Conservation (phyloP, 2,113 vertebrate species). For the Osmerus mordax region DNA sequence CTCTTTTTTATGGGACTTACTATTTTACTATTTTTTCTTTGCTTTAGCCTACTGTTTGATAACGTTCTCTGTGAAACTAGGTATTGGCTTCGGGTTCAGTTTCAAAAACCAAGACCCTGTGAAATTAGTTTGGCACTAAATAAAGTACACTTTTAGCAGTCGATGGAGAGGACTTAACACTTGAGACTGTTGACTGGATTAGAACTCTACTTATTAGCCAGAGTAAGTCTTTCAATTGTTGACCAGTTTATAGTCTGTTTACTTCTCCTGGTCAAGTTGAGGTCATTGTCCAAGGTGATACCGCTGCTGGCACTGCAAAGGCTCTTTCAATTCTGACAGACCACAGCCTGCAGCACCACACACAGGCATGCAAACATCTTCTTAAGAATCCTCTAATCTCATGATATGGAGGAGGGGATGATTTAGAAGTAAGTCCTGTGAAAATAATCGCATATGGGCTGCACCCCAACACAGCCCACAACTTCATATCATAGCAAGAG, state of each 20-base stretch:
- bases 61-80: neutral
- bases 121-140: too few relatives aligned
- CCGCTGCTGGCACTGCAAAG: conserved; percentile 27
- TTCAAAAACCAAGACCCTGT: neutral
- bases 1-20: neutral
- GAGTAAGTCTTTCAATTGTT: neutral
- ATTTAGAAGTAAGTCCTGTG: conserved; percentile 45
- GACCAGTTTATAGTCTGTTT: neutral
- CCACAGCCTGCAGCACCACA: neutral
- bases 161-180: too few relatives aligned
- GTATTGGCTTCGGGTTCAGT: neutral
- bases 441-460: conserved; percentile 43
- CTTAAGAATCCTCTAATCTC: conserved; percentile 61
- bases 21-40: neutral
- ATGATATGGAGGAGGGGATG: conserved; percentile 55
- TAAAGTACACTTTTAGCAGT: too few relatives aligned
- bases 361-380: neutral
- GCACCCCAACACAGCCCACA: conserved; percentile 17
- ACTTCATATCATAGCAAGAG: neutral
- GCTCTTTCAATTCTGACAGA: conserved; percentile 24
- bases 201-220: neutral
- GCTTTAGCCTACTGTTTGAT: neutral
- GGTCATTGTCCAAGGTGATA: conserved; percentile 8
- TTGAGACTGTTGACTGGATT: neutral
- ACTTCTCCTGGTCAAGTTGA: neutral